Base-by-base conservation (phyloP, 1,140 invertebrate genomes). In the Pinna nobilis region DNA sequence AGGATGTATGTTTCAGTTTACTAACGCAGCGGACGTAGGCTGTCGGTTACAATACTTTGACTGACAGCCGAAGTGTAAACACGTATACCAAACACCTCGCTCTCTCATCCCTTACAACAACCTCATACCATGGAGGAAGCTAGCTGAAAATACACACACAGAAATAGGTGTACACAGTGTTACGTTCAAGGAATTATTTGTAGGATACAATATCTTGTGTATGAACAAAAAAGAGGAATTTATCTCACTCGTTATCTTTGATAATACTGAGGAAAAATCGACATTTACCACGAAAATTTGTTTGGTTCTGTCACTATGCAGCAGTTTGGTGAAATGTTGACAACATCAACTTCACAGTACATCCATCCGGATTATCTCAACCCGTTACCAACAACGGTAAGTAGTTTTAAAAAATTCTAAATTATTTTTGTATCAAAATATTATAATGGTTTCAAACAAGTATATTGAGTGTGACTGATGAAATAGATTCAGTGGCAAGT, bases 351-450 rank as follows among this genome's bases (percentile, higher is more conserved):
- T 23, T 81, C 84, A 15, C 86, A 88, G 79, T 88, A 87, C 69
- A 78, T 88, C 1, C 81, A 88, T 35, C 87, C 86, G 79, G 87
- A 88, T 80, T 88, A 88, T 72, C 74, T 88, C 15, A 86, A 88
- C 35, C 87, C 87, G 32, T 76, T 88, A 13, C 87, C 87, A 35
- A 88, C 87, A 51, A 88, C 86, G 70, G 87, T 88, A 83, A 84
- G 86, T 81, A 47, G n/a, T 57, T 39, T 50, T 15, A 33, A 65
- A n/a, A 35, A 25, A 32, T 47, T 23, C 30, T 65, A 65, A 65
- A 35, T 18, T 65, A 47, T n/a, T n/a, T n/a, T n/a, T n/a, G n/a
- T n/a, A n/a, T n/a, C n/a, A n/a, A n/a, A n/a, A n/a, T n/a, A n/a
- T n/a, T n/a, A n/a, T n/a, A n/a, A n/a, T n/a, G n/a, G n/a, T n/a